These are phyloP conservation scores for Phylloscopus collybita DNA, from an alignment of 2,797 vertebrate genomes.

Conservation along the genomic window DNA sequence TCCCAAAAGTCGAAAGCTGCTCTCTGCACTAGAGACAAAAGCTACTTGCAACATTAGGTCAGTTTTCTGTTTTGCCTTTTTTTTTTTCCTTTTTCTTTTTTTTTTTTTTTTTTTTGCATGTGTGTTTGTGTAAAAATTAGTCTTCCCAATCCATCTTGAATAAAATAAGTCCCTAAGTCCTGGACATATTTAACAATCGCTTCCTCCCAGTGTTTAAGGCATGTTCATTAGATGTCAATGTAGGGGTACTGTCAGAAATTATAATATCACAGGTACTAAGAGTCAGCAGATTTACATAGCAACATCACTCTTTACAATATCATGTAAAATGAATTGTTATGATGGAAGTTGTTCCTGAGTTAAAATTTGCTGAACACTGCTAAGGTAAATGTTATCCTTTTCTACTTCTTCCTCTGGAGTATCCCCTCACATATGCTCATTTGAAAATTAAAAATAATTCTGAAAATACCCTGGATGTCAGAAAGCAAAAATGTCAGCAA, in stretches of 20 bases:
- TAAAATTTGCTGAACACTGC: slow-evolving; percentile 32
- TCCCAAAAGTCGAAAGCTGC: not conserved
- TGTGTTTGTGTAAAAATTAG: not conserved
- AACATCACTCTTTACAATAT: not conserved
- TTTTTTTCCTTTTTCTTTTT: too few relatives aligned
- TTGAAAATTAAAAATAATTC: not conserved
- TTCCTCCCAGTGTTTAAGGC: slow-evolving; percentile 60
- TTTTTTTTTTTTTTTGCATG: too few relatives aligned
- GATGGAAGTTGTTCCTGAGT: slow-evolving; percentile 70
- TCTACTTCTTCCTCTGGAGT: not conserved
- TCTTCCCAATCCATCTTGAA: not conserved
- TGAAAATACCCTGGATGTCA: not conserved
- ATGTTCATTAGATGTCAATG: slow-evolving; percentile 42
- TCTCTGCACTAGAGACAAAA: not conserved
- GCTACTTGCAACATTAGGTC: not conserved
- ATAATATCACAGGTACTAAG: not conserved
- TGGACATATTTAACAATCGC: not conserved
- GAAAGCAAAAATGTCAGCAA: not conserved
- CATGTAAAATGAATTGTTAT: not conserved
- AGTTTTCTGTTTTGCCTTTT: not conserved
- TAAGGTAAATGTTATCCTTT: slow-evolving; percentile 13
- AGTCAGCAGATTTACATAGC: slow-evolving; percentile 31
- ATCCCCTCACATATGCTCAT: not conserved
- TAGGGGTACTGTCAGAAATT: slow-evolving; percentile 28
- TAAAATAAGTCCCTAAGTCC: not conserved